Evolutionary conservation across 2,888 invertebrate species (phyloP), one percentile per base, ranked within the genome.

Genomic region (Julus scanicus): DNA sequence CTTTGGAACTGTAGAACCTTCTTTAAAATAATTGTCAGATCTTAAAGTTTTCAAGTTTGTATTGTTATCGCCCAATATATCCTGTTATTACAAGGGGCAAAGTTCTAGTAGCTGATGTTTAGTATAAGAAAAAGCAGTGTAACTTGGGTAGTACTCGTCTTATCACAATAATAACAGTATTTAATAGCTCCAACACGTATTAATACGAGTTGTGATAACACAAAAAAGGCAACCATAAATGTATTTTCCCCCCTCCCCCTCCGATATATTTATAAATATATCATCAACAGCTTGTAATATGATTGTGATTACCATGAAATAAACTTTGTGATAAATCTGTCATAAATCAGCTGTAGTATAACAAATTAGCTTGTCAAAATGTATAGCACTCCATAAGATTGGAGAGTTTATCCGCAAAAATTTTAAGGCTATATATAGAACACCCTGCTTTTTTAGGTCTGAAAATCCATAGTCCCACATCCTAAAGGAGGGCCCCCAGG

Each of bases 61-160:
- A 4, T 20, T 63, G 3, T 20, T 63, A 63, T 63, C 63, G 15
- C 63, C 4, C 17, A 13, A 4, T 20, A 63, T 20, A 63, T 63
- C 63, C 63, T 63, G 63, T 63, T 15, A 63, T 20, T 63, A 63
- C 63, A 63, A 63, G 63, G 63, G n/a, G 63, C 63, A 63, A 63
- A 63, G 63, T 63, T 20, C n/a, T 63, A 4, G 63, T 20, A 20
- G 20, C 4, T 63, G 63, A 15, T 11, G 63, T 20, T 4, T 5
- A 6, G 5, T 49, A 11, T 49, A 20, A 2, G 20, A 20, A 20
- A n/a, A 63, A 63, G 20, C 63, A 63, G 6, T 20, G n/a, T 20
- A 63, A 20, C 20, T 63, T 63, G 63, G 4, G 20, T 20, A 63
- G 20, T 20, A 63, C 20, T 8, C 20, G 11, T 5, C n/a, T 63